phyloP scores from a whole-genome alignment of 30 jellyfish, hydroid and myxozoan genomes.

The Sanderia malayensis region DNA sequence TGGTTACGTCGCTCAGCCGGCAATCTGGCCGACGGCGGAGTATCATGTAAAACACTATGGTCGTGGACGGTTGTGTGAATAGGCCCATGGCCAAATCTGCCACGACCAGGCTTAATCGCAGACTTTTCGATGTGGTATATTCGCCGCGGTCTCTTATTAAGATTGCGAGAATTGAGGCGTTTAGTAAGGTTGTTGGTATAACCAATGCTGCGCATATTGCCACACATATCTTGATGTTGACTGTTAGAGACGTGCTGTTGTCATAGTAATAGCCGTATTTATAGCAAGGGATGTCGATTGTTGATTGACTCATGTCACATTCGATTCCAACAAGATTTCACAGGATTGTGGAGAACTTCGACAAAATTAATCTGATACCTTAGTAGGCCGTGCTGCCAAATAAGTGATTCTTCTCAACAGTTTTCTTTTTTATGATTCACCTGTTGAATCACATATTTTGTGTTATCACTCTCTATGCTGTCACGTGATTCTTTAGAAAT shows the following conservation, averaged over 20 bases:
- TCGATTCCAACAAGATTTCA: too few species aligned
- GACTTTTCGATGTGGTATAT: conserved; percentile 10
- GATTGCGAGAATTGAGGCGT: conserved; percentile 23
- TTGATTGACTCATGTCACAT: too few species aligned
- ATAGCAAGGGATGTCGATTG: conserved; percentile 32
- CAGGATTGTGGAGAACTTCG: too few species aligned
- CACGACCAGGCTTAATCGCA: conserved; percentile 24
- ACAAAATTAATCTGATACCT: too few species aligned
- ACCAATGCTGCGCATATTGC: conserved; percentile 3
- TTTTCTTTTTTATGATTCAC: too few species aligned
- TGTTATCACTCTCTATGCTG: too few species aligned
- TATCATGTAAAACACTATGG: conserved; percentile 20
- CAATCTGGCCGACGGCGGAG: conserved; percentile 24
- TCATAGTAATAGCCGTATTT: conserved; percentile 36
- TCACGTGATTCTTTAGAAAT: too few species aligned
- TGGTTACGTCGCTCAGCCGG: conserved; percentile 11
- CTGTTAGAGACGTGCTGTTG: conserved; percentile 18
- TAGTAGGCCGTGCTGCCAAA: too few species aligned
- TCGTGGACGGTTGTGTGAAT: conserved; percentile 39
- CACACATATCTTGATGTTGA: conserved; percentile 10
- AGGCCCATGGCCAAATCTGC: conserved; percentile 35
- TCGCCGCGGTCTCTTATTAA: conserved; percentile 2
- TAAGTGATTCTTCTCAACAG: too few species aligned
- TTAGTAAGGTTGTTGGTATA: conserved; percentile 28
- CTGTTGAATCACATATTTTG: too few species aligned